phyloP scores from a whole-genome alignment of 2,888 invertebrate genomes.

The Idaea dimidiata region DNA sequence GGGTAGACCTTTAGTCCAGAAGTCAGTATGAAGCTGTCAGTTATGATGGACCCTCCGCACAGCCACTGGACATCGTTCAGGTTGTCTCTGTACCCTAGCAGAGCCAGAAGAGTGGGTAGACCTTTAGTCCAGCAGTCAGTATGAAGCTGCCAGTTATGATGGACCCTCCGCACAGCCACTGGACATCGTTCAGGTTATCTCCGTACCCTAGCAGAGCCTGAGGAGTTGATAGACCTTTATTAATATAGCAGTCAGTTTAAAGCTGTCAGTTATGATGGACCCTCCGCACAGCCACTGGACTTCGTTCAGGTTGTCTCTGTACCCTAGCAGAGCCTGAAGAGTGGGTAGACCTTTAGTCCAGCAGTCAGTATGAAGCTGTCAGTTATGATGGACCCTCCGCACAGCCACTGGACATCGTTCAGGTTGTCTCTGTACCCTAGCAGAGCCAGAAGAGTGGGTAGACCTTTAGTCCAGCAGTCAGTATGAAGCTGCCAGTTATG shows the following conservation, averaged over 20 bases:
- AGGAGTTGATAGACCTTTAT: too few relatives aligned
- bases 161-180: constrained; percentile 33
- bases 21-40: constrained; percentile 35
- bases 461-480: constrained; percentile 30
- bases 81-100: constrained; percentile 27
- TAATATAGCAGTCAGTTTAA: constrained; percentile 35
- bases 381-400: constrained; percentile 36
- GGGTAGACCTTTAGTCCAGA: constrained; percentile 22
- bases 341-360: constrained; percentile 15
- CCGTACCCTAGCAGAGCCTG: constrained; percentile 33
- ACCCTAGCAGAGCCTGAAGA: constrained; percentile 30
- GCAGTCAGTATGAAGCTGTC: constrained; percentile 36
- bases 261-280: constrained; percentile 33
- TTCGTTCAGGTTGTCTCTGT: neutral
- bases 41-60: constrained; percentile 36
- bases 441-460: constrained; percentile 20
- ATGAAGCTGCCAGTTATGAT: constrained; percentile 35
- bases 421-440: constrained; percentile 25
- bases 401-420: constrained; percentile 20
- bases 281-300: constrained; percentile 32
- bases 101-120: constrained; percentile 17
- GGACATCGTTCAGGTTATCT: neutral
- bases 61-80: constrained; percentile 15
- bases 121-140: constrained; percentile 31
- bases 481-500: constrained; percentile 34